These are phyloP conservation scores for Hermaeophaga mercurialis DNA, from an alignment of 2,888 invertebrate species.

Conservation along the genomic window DNA sequence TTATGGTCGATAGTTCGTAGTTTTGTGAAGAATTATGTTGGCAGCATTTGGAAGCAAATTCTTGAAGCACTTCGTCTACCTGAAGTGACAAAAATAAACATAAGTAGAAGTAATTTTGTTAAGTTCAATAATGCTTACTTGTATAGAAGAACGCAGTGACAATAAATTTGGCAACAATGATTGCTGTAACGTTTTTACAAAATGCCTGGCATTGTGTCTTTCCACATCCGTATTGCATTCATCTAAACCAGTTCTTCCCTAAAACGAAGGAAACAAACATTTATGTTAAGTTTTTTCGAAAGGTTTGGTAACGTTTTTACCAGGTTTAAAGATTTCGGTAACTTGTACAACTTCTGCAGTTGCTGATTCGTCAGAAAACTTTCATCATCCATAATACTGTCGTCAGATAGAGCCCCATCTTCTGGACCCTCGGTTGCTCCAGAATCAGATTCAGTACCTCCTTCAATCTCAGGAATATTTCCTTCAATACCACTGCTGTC, in stretches of 20 bases:
- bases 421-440: conserved; percentile 75
- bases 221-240: conserved; percentile 83
- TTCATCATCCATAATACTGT: conserved; percentile 82
- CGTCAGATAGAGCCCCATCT: conserved; percentile 61
- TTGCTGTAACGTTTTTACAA: conserved; percentile 75
- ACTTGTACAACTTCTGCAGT: conserved; percentile 60
- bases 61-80: conserved; percentile 89
- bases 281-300: no score
- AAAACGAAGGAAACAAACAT: conserved; percentile 34
- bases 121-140: conserved; percentile 63
- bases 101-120: no score
- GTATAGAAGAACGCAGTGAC: conserved; percentile 77
- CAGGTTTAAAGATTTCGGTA: conserved; percentile 63
- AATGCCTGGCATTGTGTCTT: conserved; percentile 83
- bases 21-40: conserved; percentile 74
- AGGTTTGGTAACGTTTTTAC: no score
- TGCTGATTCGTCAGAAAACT: conserved; percentile 61
- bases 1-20: conserved; percentile 72
- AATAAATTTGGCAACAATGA: conserved; percentile 79
- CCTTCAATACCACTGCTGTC: conserved; percentile 63
- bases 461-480: conserved; percentile 54
- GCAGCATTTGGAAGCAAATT: conserved; percentile 90
- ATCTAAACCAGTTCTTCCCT: conserved; percentile 57
- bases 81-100: conserved; percentile 48
- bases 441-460: conserved; percentile 58